Base-by-base conservation (phyloP, 2,797 vertebrate genomes). In the Anguilla obscura region DNA sequence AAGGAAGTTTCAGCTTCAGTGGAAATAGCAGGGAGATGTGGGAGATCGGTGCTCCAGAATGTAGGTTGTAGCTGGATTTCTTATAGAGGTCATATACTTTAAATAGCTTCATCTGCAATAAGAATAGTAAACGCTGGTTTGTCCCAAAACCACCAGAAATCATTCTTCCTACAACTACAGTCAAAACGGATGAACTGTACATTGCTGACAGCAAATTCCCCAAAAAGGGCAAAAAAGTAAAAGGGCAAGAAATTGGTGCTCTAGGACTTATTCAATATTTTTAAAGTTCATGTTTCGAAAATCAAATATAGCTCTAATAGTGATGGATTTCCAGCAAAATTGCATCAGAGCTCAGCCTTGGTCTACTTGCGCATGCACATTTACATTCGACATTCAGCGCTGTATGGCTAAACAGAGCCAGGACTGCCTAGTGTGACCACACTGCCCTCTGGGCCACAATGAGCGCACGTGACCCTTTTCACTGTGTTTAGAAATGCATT, bases 101-200 rank as follows among this genome's bases (percentile, higher is more conserved):
- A 76, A 76, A 76, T 76, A 76, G 74, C 30, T 40, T 16, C 74
- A 76, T 76, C 74, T 36, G 74, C 74, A 76, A 76, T 76, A 76
- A 76, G 74, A 76, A 76, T 76, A 76, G 74, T 76, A 76, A 40
- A 76, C 40, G 74, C 33, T 76, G 14, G 74, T 36, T 40, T 76
- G 74, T 76, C 36, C 74, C 3, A 76, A 76, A 76, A 76, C 74
- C 74, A 76, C 74, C 36, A 40, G 74, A 76, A 76, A 36, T 40
- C 74, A 76, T 76, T 16, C 33, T 76, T 76, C 74, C 14, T 33
- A 36, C 79, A 90, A 76, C 88, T 85, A 87, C 87, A 85, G 36
- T 79, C 8, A 66, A 40, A 58, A 69, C 10, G 33, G 40, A 66
- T 27, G 36, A 33, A 60, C 40, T 33, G 21, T 84, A 84, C 30